Evolutionary conservation across 2,888 invertebrate species (phyloP).

Genomic region (Eulithis prunata): DNA sequence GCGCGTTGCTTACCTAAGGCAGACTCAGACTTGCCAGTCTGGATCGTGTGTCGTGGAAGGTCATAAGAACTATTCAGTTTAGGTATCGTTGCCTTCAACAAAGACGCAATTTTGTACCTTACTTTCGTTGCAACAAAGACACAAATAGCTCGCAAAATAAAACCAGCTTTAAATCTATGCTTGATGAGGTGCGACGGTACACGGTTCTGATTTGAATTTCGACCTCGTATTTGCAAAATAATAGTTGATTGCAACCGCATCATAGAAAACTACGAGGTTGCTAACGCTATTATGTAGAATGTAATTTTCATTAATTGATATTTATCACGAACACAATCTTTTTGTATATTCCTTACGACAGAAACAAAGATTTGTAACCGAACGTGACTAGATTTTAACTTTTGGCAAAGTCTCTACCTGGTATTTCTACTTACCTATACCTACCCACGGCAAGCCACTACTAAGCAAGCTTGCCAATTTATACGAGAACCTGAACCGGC

Average conservation of each 20-base stretch:
- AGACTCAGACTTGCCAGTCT: constrained; percentile 46
- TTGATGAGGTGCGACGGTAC: constrained; percentile 37
- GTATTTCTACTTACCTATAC: not conserved
- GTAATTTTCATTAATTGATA: constrained; percentile 31
- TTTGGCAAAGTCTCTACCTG: not conserved
- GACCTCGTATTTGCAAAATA: constrained; percentile 52
- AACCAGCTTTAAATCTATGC: constrained; percentile 39
- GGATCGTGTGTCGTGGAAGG: constrained; percentile 71
- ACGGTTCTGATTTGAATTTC: constrained; percentile 50
- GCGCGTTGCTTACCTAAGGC: constrained; percentile 8
- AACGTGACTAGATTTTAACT: not conserved
- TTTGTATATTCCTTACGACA: constrained; percentile 4
- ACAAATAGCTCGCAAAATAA: constrained; percentile 38
- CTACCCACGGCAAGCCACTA: not conserved
- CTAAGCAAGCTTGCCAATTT: too few species aligned
- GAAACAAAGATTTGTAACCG: not conserved
- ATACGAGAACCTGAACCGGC: too few species aligned
- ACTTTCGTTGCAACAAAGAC: constrained; percentile 39
- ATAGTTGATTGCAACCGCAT: constrained; percentile 42
- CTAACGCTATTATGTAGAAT: constrained; percentile 21
- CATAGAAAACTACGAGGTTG: constrained; percentile 38
- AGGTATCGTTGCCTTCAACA: constrained; percentile 30
- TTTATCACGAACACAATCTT: constrained; percentile 22
- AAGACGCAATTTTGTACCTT: constrained; percentile 36
- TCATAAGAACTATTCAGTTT: constrained; percentile 45